A percentile compares a stretch with the other conserved stretches of the same genome.
Conservation (phyloP, 2,888 invertebrate genomes). For the Lymantria dispar region DNA sequence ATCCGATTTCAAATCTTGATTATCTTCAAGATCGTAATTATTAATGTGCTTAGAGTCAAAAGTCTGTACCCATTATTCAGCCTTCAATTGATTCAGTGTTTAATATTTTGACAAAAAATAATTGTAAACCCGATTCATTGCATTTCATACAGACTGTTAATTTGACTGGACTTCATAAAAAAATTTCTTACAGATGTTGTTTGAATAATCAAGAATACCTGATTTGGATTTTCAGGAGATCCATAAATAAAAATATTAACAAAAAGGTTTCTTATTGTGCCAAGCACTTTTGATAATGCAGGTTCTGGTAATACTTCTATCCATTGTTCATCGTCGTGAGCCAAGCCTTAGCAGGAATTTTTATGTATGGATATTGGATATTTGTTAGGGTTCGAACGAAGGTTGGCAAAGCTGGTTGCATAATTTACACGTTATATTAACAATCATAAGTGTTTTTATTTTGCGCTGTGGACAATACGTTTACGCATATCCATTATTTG, state of each 20-base stretch:
- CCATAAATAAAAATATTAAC: conserved; percentile 14
- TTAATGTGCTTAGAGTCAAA: conserved; percentile 11
- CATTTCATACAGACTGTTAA: conserved; percentile 10
- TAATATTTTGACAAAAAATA: conserved; percentile 14
- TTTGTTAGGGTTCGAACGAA: conserved; percentile 6
- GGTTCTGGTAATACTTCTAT: conserved; percentile 8
- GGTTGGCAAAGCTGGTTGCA: conserved; percentile 9
- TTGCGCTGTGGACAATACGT: no score
- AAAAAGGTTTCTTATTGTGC: conserved; percentile 15
- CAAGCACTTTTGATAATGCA: conserved; percentile 13
- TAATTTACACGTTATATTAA: conserved; percentile 13
- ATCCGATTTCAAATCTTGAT: conserved; percentile 11
- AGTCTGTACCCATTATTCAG: conserved; percentile 16
- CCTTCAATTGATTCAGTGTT: conserved; percentile 12
- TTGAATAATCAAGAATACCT: no score
- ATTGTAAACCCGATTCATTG: conserved; percentile 15
- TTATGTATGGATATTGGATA: conserved; percentile 12
- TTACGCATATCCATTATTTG: no score
- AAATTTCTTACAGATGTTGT: conserved; percentile 9
- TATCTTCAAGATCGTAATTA: conserved; percentile 11
- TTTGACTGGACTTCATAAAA: conserved; percentile 11
- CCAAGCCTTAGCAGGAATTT: conserved; percentile 10
- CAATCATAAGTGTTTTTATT: conserved; percentile 17
- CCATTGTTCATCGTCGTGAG: conserved; percentile 18
- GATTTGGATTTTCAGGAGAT: conserved; percentile 20